Base-by-base conservation (phyloP, 1,140 invertebrate genomes). In the Calliopsis andreniformis region DNA sequence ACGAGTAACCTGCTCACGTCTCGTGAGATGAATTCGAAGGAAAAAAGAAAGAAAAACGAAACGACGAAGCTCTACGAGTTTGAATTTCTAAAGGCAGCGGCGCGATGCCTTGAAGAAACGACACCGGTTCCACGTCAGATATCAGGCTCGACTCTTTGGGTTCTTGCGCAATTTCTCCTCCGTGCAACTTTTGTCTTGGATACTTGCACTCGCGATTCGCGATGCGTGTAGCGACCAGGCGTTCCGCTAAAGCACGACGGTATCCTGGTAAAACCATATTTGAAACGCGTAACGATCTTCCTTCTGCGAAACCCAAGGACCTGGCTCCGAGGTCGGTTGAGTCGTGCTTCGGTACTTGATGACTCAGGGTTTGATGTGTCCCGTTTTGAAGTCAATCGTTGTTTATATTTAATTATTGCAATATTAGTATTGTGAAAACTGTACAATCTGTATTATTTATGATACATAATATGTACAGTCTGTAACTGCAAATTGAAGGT, bases 161-260 rank as follows among this genome's bases (percentile, higher is more conserved):
- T 77, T 69, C 55, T 69, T 71, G 67, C 58, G 58, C 58, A 77
- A 77, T 61, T 67, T 12, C 20, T 42, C 66, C 51, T 58, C 16
- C 32, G 47, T 20, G 30, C n/a, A 64, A 61, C 43, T 69, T 76
- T 69, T 76, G 43, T 68, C 39, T 32, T 55, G 25, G 3, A 18
- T 28, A 8, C 53, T 28, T 30, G 25, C 18, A 16, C 43, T 23
- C 32, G 20, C 16, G 20, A 3, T 30, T 23, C 42, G 67, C 39
- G 12, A 47, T 20, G 30, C 51, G 18, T 16, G 32, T 20, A 30
- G 3, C 47, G 4, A 28, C n/a, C 35, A 12, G 8, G 45, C 63
- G n/a, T 12, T 10, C 63, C 43, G 4, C 63, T 51, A 28, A 20
- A 23, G 18, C 35, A 30, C n/a, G 12, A 12, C 23, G 30, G 20